Percentiles rank a stretch among this genome's conserved stretches.
Evolutionary conservation across 2,888 invertebrate species (phyloP).

Genomic region (Dione juno): DNA sequence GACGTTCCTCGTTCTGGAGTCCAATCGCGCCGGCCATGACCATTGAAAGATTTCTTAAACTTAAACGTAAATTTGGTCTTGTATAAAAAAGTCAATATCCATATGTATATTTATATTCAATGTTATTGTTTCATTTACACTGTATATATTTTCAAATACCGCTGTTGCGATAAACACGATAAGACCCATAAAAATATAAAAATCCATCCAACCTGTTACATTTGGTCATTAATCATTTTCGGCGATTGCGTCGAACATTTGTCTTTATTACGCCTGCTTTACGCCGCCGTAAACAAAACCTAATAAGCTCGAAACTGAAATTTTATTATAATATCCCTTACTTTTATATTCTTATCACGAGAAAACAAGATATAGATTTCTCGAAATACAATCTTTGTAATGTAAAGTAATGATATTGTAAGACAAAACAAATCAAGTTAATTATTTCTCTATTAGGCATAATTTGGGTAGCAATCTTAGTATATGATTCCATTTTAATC

Average conservation of each 20-base stretch:
- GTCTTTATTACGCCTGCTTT: conserved; percentile 58
- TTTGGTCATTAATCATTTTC: conserved; percentile 58
- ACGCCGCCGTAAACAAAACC: conserved; percentile 42
- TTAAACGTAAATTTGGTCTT: too few species aligned
- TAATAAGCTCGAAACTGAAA: conserved; percentile 38
- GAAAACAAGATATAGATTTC: background rate
- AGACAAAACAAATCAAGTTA: background rate
- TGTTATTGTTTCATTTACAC: background rate
- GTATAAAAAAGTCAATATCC: too few species aligned
- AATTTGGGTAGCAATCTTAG: too few species aligned
- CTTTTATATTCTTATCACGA: conserved; percentile 3
- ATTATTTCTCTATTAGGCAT: too few species aligned
- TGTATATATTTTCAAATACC: background rate
- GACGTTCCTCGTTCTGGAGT: too few species aligned
- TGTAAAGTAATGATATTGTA: background rate
- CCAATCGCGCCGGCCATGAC: too few species aligned
- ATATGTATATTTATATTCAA: too few species aligned
- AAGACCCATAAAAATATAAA: conserved; percentile 34
- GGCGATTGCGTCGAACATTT: conserved; percentile 56
- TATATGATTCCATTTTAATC: too few species aligned
- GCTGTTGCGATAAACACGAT: background rate
- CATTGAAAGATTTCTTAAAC: too few species aligned
- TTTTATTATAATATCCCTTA: conserved; percentile 30
- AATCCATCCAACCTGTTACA: conserved; percentile 43
- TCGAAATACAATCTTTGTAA: background rate